Evolutionary conservation across 2,888 invertebrate species (phyloP).

Genomic region (Sarcophaga caerulescens): DNA sequence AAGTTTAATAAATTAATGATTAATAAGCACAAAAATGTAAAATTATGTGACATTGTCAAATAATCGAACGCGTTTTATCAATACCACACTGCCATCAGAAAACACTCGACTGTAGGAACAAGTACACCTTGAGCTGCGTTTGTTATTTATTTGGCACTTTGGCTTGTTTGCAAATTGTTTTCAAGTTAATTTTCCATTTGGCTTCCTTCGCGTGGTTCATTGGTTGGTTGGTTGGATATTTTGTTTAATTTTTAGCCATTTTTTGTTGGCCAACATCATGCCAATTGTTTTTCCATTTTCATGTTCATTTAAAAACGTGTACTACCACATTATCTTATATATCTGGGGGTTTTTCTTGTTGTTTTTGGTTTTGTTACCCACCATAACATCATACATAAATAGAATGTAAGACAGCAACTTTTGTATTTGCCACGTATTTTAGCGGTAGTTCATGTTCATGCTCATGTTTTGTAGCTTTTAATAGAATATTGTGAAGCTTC

Average conservation of each 20-base stretch:
- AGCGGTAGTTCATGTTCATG: too few relatives aligned
- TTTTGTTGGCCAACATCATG: background rate
- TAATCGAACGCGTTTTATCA: background rate
- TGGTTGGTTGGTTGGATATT: background rate
- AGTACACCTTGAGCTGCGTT: background rate
- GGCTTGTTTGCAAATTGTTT: constrained; percentile 13
- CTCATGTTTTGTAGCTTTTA: too few relatives aligned
- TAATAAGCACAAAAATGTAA: background rate
- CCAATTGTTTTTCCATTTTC: background rate
- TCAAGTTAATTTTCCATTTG: background rate
- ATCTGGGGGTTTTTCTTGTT: too few relatives aligned
- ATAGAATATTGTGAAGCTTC: too few relatives aligned
- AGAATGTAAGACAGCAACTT: too few relatives aligned
- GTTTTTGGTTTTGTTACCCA: too few relatives aligned
- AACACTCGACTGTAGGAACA: background rate
- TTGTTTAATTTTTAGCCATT: background rate
- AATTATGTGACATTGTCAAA: background rate
- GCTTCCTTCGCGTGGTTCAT: background rate
- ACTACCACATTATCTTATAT: too few relatives aligned
- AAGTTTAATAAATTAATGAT: background rate
- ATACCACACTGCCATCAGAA: background rate
- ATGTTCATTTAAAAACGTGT: background rate
- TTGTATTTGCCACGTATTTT: too few relatives aligned
- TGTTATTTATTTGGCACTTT: constrained; percentile 24
- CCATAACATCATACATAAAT: too few relatives aligned